A percentile compares a stretch with the other conserved stretches of the same genome.
These are phyloP conservation scores for Arrhopalites spinosus DNA, from an alignment of 2,888 invertebrate species.

Conservation along the genomic window DNA sequence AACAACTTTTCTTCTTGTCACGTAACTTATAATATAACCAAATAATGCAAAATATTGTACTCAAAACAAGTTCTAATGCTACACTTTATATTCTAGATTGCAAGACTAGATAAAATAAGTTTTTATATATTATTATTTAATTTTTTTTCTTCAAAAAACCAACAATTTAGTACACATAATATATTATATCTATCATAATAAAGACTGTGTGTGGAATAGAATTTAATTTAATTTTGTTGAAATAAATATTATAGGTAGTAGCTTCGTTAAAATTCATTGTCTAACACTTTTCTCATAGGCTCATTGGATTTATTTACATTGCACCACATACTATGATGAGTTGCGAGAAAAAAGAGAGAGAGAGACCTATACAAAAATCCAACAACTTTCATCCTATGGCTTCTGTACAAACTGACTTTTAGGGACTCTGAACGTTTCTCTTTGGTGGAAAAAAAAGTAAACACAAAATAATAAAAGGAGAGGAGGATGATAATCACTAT, in stretches of 20 bases:
- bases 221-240: neutral
- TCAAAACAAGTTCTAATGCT: neutral
- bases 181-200: neutral
- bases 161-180: neutral
- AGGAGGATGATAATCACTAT: slow-evolving; percentile 18
- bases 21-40: neutral
- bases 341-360: neutral
- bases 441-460: slow-evolving; percentile 28
- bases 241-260: too few relatives aligned
- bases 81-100: neutral
- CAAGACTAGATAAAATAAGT: neutral
- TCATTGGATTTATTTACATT: slow-evolving; percentile 9
- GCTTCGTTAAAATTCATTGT: neutral
- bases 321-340: neutral
- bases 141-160: neutral
- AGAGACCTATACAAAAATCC: neutral
- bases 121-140: too few relatives aligned
- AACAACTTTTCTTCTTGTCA: neutral
- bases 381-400: slow-evolving; percentile 6
- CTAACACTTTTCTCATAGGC: neutral
- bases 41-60: too few relatives aligned
- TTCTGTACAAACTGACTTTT: slow-evolving; percentile 16
- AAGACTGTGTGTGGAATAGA: neutral
- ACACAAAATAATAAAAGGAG: slow-evolving; percentile 31
- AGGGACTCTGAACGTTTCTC: slow-evolving; percentile 7